Base-by-base conservation (phyloP, 2,797 vertebrate species). In the Fringilla coelebs region DNA sequence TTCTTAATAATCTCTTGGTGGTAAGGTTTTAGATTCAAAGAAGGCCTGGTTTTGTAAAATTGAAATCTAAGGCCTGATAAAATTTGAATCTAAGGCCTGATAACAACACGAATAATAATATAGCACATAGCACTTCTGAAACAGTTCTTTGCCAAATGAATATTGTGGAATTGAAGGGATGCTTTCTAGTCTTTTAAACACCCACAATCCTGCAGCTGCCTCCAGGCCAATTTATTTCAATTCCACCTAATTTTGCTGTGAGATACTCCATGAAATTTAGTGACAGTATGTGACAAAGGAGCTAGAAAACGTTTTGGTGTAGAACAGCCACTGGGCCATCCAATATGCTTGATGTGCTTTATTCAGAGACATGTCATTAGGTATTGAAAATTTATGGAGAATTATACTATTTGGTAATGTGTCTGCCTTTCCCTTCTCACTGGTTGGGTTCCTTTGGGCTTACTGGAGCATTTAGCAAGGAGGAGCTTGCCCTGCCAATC, bases 201-300 rank as follows among this genome's bases (percentile, higher is more conserved):
- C 40, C 40, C 54, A 29, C 41, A 75, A 94, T 73, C 81, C 72
- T 85, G 65, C 45, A 89, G 75, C 75, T 95, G 65, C 90, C 71
- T 92, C 43, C 85, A 93, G 89, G 75, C 77, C 78, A 93, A 92
- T 94, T 91, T 92, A 65, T 95, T 93, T 94, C 92, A 94, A 80
- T 95, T 95, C 72, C 31, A 65, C 46, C 58, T 95, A 57, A 88
- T 94, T 90, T 95, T 92, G 75, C 58, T 65, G 71, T 60, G 87
- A 96, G 65, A 38, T 78, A 51, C 49, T 91, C 93, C 31, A 18
- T 87, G 85, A 91, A 81, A 85, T 68, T 73, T 68, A 68, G 61
- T 86, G 86, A 73, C 77, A 93, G 63, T 29, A 51, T 17, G 19
- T 89, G 81, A 90, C 76, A 94, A 89, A 93, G 78, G 77, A 92